Evolutionary conservation across 2,888 invertebrate genomes (phyloP).

Genomic region (Gibbula magus): DNA sequence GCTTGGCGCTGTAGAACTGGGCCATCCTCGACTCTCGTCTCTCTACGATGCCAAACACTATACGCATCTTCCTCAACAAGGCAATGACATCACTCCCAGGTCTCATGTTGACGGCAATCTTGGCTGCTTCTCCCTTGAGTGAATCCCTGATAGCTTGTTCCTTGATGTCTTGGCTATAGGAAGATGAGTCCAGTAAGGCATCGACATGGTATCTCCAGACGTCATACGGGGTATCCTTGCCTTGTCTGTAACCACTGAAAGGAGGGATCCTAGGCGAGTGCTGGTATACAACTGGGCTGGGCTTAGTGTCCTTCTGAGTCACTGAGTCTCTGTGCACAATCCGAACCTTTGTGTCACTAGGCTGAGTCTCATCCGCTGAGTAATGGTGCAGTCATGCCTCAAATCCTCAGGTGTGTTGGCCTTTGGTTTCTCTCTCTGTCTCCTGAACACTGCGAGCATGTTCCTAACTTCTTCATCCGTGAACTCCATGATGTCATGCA

Average conservation of each 20-base stretch:
- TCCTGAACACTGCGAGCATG: not conserved
- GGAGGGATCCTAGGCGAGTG: not conserved
- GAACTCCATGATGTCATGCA: not conserved
- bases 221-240: no score
- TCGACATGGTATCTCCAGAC: not conserved
- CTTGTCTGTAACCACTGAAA: no score
- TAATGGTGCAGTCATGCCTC: not conserved
- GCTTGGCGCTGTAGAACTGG: not conserved
- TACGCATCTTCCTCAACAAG: not conserved
- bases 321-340: no score
- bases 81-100: not conserved
- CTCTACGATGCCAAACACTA: not conserved
- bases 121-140: not conserved
- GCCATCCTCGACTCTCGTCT: not conserved
- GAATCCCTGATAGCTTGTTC: not conserved
- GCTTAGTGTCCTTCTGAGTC: no score
- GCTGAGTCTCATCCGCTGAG: not conserved
- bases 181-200: not conserved
- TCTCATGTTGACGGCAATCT: not conserved
- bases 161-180: not conserved
- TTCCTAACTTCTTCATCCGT: not conserved
- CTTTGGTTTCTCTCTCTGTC: not conserved
- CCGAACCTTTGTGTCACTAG: no score
- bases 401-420: not conserved
- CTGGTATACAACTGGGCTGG: not conserved